phyloP scores from a whole-genome alignment of 2,888 invertebrate species.

The Rotaria socialis region DNA sequence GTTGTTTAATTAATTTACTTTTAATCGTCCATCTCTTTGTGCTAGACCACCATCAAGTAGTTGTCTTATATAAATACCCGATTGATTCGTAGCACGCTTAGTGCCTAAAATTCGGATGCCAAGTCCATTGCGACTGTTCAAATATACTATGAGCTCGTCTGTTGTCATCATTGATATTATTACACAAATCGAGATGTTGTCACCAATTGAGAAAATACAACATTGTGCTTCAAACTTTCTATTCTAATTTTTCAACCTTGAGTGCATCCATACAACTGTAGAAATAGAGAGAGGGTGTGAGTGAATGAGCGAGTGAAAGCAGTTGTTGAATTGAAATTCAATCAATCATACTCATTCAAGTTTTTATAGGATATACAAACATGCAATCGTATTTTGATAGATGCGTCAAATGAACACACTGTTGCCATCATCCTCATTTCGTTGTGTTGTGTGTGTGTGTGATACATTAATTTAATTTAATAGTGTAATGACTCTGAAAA shows the following conservation, averaged over 20 bases:
- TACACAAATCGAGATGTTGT: neutral
- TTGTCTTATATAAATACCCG: constrained; percentile 3
- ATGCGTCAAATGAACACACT: too few species aligned
- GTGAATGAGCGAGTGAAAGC: too few species aligned
- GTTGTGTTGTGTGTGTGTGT: too few species aligned
- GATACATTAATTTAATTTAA: too few species aligned
- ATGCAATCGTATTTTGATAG: too few species aligned
- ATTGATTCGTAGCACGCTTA: neutral
- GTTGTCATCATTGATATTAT: neutral
- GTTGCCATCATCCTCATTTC: too few species aligned
- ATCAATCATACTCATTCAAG: too few species aligned
- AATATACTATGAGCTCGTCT: constrained; percentile 26
- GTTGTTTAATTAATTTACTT: neutral
- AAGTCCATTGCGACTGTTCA: neutral
- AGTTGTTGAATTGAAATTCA: too few species aligned
- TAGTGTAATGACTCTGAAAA: too few species aligned
- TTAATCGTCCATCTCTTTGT: constrained; percentile 20
- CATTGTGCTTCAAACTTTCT: neutral
- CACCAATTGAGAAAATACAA: neutral
- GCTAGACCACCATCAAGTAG: constrained; percentile 24
- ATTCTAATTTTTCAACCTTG: constrained; percentile 8
- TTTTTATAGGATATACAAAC: too few species aligned
- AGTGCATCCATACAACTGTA: neutral
- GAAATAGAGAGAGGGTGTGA: neutral
- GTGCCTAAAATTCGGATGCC: neutral